phyloP scores from a whole-genome alignment of 2,888 invertebrate species.

The Lycophotia porphyrea region DNA sequence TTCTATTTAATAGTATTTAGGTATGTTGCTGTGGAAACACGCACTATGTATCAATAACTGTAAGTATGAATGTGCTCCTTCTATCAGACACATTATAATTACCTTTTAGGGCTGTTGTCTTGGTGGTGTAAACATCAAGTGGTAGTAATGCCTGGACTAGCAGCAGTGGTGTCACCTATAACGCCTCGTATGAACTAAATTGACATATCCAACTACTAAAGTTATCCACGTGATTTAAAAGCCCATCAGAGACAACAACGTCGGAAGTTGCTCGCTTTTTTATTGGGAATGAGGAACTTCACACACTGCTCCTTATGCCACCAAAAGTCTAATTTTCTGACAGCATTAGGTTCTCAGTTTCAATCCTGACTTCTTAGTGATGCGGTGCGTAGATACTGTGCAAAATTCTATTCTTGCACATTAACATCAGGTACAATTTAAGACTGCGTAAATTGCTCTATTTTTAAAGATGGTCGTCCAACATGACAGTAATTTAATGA shows the following conservation, averaged over 20 bases:
- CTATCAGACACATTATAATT: constrained; percentile 53
- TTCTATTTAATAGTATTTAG: constrained; percentile 53
- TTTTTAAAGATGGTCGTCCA: background rate
- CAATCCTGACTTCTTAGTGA: background rate
- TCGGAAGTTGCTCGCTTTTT: background rate
- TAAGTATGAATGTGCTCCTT: constrained; percentile 61
- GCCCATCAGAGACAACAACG: background rate
- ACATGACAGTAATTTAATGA: background rate
- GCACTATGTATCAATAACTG: constrained; percentile 47
- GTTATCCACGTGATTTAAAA: background rate
- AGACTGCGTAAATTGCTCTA: background rate
- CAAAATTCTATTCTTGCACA: constrained; percentile 4
- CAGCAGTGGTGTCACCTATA: background rate
- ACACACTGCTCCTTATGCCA: background rate
- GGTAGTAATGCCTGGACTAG: background rate
- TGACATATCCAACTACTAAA: background rate
- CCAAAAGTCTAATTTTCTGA: background rate
- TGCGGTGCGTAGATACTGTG: background rate
- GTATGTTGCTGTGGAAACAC: constrained; percentile 45
- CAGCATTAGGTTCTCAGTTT: background rate
- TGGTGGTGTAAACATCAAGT: constrained; percentile 1
- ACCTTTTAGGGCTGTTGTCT: constrained; percentile 19
- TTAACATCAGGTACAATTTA: background rate
- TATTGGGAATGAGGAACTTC: background rate
- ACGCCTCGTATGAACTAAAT: background rate